Conservation (phyloP, 2,888 invertebrate species). For the Yponomeuta cagnagella region DNA sequence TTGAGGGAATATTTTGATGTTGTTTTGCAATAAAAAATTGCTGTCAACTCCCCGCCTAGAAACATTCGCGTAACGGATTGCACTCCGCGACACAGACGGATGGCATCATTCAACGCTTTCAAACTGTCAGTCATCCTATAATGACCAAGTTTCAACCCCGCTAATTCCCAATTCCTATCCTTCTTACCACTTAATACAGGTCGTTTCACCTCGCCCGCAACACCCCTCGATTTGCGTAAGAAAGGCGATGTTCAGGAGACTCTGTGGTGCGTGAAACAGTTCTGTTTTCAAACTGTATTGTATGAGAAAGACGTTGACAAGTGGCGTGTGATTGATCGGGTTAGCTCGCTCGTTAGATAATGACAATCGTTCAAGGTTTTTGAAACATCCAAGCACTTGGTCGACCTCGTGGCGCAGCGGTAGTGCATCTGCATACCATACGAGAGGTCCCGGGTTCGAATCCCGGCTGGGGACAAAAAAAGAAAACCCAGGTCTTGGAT, state of each 20-base stretch:
- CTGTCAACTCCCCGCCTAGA: not conserved
- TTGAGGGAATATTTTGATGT: not conserved
- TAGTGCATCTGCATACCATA: too few species aligned
- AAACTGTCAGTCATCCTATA: constrained; percentile 43
- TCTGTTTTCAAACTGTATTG: constrained; percentile 23
- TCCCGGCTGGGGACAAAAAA: too few species aligned
- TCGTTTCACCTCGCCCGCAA: constrained; percentile 5
- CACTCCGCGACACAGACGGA: constrained; percentile 39
- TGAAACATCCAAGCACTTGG: too few species aligned
- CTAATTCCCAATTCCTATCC: not conserved
- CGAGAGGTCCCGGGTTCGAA: too few species aligned
- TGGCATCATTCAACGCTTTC: constrained; percentile 42
- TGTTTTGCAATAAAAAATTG: not conserved
- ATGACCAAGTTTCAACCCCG: constrained; percentile 39
- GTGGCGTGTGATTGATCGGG: constrained; percentile 12
- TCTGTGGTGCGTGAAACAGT: constrained; percentile 31
- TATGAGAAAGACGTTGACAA: constrained; percentile 17
- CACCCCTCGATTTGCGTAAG: constrained; percentile 39
- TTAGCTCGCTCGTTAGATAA: not conserved
- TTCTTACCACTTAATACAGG: constrained; percentile 14
- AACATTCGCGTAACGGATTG: not conserved
- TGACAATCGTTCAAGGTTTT: not conserved
- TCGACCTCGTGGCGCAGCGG: too few species aligned
- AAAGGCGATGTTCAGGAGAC: constrained; percentile 34
- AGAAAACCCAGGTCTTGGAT: too few species aligned